These are phyloP conservation scores for Grapholita molesta DNA, from an alignment of 1,140 invertebrate genomes.

Conservation along the genomic window DNA sequence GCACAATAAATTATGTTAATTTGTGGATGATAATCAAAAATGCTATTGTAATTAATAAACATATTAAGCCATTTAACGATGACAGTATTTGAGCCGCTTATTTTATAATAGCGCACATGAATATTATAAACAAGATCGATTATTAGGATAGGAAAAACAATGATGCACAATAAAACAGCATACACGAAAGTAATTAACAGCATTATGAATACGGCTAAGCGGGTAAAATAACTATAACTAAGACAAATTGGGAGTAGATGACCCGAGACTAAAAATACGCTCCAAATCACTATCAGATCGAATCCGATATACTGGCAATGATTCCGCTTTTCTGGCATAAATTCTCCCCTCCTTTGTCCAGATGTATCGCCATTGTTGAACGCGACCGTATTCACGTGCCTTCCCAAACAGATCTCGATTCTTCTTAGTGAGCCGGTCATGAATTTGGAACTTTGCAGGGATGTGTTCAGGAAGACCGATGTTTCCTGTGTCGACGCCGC, in stretches of 20 bases:
- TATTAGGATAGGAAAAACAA: no score
- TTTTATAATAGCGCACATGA: no score
- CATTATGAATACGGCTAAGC: neutral
- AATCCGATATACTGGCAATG: neutral
- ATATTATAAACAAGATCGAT: no score
- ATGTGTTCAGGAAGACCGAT: neutral
- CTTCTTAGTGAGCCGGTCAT: neutral
- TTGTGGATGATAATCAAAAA: no score
- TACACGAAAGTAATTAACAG: neutral
- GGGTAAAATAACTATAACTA: neutral
- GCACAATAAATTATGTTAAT: no score
- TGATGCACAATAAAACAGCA: no score
- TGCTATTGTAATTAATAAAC: no score
- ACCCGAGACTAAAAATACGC: neutral
- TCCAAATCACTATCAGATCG: neutral
- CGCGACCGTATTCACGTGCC: neutral
- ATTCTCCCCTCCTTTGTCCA: constrained; percentile 7
- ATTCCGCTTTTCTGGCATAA: neutral
- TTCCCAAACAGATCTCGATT: constrained; percentile 11
- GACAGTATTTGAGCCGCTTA: no score
- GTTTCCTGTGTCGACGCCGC: neutral
- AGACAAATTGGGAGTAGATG: neutral
- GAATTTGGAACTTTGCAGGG: neutral
- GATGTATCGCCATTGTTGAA: constrained; percentile 2
- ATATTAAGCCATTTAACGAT: no score